Percentiles rank a stretch among this genome's conserved stretches.
These are phyloP conservation scores for Laticauda colubrina DNA, from an alignment of 2,113 vertebrate genomes.

Conservation along the genomic window DNA sequence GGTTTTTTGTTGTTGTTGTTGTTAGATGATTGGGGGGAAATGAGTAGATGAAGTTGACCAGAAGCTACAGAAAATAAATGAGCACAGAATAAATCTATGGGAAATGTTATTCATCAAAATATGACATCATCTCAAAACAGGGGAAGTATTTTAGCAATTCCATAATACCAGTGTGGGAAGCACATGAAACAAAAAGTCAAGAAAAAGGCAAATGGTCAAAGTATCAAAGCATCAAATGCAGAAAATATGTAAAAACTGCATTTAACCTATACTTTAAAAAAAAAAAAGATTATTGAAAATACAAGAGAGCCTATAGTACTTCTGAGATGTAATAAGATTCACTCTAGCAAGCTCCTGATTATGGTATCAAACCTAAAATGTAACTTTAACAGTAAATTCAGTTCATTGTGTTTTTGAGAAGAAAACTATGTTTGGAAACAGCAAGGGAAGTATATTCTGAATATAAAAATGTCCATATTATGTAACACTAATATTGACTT, in stretches of 20 bases:
- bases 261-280: background rate
- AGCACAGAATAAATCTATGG: background rate
- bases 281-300: background rate
- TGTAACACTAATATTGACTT: rapidly evolving
- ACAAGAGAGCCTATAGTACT: background rate
- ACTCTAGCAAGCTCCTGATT: background rate
- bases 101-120: background rate
- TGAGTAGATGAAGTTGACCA: background rate
- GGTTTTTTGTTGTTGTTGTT: background rate
- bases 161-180: background rate
- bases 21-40: background rate
- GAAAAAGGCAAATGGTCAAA: background rate
- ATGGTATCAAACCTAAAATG: background rate
- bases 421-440: background rate
- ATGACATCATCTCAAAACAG: background rate
- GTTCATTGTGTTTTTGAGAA: background rate
- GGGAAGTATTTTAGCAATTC: background rate
- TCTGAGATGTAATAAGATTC: background rate
- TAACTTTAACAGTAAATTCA: background rate
- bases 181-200: background rate
- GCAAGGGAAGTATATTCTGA: background rate
- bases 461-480: background rate
- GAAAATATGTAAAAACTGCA: background rate
- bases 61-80: background rate
- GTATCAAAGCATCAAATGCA: background rate